Base-by-base conservation (phyloP, 2,113 vertebrate genomes). In the Monopterus albus region DNA sequence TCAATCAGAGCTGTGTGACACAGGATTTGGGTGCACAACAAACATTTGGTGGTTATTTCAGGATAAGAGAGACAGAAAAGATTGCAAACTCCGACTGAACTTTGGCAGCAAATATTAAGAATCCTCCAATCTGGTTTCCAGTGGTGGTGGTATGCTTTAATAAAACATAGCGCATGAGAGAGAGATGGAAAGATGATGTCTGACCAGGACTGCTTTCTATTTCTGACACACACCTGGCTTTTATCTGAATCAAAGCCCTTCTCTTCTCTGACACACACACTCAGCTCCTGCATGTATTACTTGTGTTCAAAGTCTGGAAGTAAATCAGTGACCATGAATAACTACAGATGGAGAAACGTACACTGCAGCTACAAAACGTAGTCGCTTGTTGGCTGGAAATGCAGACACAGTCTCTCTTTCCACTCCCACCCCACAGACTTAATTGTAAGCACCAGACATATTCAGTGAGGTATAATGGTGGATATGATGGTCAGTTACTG, bases 161-260 rank as follows among this genome's bases (percentile, higher is more conserved):
- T 66, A 72, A 78, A 78, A 67, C 55, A 79, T 49, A 56, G 74
- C 17, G 55, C 68, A 85, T 43, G 31, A n/a, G 71, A 69, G 59
- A 80, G 36, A 46, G 53, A 63, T 18, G 3, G 72, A 83, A 81
- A 51, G 82, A 71, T 72, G 60, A 72, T 63, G 40, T 73, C 26
- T 56, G 66, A 70, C 57, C 38, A 57, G 73, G 52, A 79, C 64
- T 15, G 18, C 51, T 74, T 83, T 83, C 84, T 83, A 79, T 81
- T 87, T 77, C 66, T 64, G 75, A 80, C 66, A 62, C 40, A 57
- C 80, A 84, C 66, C 76, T 86, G 87, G 62, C 76, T 86, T 78
- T 84, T 58, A 80, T 82, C 69, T 52, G 28, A 62, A 57, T 63
- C 58, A 76, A 69, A 80, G 79, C 47, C 43, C 28, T 42, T 28